phyloP scores from a whole-genome alignment of 2,113 vertebrate genomes.

The Notechis scutatus region DNA sequence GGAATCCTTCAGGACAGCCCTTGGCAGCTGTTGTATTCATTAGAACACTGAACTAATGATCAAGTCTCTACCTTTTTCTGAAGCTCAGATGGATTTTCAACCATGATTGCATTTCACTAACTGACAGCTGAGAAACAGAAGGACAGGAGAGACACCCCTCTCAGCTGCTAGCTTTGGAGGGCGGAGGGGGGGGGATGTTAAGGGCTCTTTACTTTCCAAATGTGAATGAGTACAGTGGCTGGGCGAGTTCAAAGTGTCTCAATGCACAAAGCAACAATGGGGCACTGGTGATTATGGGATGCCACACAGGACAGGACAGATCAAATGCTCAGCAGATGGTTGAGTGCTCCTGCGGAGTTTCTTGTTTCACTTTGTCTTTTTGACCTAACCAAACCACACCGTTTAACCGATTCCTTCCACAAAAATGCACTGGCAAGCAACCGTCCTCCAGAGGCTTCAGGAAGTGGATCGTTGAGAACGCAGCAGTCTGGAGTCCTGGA shows the following conservation, averaged over 20 bases:
- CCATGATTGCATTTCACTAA: not conserved
- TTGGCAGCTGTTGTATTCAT: accelerated
- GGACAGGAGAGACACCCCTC: not conserved
- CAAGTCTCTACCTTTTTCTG: not conserved
- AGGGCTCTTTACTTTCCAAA: not conserved
- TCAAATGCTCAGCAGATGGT: conserved; percentile 37
- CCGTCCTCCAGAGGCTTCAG: not conserved
- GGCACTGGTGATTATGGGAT: conserved; percentile 5
- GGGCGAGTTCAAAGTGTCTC: not conserved
- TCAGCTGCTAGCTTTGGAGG: conserved; percentile 11
- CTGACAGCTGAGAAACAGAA: not conserved
- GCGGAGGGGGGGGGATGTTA: not conserved
- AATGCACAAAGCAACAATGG: accelerated
- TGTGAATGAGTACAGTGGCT: not conserved
- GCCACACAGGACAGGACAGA: conserved; percentile 27
- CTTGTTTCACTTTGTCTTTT: conserved; percentile 43
- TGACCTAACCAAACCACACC: conserved; percentile 31
- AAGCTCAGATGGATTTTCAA: not conserved
- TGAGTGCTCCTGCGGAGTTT: conserved; percentile 34
- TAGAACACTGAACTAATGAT: not conserved
- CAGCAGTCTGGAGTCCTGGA: conserved; percentile 4
- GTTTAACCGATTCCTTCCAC: conserved; percentile 48
- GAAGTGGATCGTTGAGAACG: not conserved
- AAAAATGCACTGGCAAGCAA: accelerated
- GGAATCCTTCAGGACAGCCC: not conserved